Conservation (phyloP, 2,797 vertebrate species). For the Hemitrygon akajei region DNA sequence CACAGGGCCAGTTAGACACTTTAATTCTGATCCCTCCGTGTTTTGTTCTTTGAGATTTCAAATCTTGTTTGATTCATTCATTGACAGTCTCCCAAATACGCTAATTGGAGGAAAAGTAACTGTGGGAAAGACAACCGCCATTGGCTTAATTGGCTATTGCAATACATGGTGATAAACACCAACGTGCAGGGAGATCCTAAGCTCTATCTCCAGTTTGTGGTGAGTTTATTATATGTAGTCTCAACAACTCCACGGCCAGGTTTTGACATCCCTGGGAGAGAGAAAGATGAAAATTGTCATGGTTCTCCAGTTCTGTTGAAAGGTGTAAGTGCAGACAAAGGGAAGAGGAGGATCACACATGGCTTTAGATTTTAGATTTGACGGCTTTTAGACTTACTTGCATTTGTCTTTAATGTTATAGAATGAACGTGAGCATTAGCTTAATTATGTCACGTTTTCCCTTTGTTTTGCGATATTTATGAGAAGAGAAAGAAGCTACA, state of each 20-base stretch:
- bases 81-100: background rate
- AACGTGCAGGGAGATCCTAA: background rate
- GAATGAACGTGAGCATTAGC: no score
- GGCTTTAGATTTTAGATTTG: no score
- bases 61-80: background rate
- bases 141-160: background rate
- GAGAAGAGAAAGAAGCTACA: no score
- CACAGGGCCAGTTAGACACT: background rate
- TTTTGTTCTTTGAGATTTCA: background rate
- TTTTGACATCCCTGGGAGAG: no score
- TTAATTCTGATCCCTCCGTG: background rate
- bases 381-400: no score
- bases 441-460: no score
- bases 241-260: no score
- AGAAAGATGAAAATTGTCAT: background rate
- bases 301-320: background rate
- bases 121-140: background rate
- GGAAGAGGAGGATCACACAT: background rate
- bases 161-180: background rate
- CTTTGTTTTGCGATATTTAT: no score
- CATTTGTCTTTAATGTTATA: no score
- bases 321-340: background rate
- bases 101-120: background rate
- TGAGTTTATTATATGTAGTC: background rate
- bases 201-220: background rate